phyloP scores from a whole-genome alignment of 2,113 vertebrate species.

The Macrotis lagotis region DNA sequence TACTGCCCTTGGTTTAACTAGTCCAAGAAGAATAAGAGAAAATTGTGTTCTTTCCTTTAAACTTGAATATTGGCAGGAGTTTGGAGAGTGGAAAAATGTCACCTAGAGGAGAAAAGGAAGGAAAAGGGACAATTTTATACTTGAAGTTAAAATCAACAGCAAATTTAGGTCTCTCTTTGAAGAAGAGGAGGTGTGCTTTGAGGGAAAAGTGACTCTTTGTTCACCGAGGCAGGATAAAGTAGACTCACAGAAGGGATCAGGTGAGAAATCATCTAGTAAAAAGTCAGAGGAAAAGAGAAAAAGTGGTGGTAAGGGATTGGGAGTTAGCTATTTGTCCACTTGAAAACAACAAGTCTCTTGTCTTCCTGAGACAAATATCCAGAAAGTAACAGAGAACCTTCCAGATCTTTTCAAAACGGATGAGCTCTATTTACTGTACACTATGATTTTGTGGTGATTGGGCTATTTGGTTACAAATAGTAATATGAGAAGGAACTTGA shows the following conservation, averaged over 20 bases:
- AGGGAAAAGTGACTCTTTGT: neutral
- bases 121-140: neutral
- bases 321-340: neutral
- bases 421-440: neutral
- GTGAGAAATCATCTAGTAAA: neutral
- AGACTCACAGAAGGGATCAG: neutral
- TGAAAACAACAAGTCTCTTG: neutral
- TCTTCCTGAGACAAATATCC: neutral
- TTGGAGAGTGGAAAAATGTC: neutral
- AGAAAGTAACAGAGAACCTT: neutral
- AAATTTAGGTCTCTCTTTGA: neutral
- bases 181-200: neutral
- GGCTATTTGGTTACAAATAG: neutral
- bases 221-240: neutral
- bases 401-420: neutral
- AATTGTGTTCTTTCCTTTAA: neutral
- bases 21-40: neutral
- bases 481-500: neutral
- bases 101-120: neutral
- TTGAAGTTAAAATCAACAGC: neutral
- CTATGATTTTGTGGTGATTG: neutral
- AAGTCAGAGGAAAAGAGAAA: neutral
- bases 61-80: neutral
- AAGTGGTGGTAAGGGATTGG: neutral
- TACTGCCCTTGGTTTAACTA: neutral